These are phyloP conservation scores for Prosapia bicincta DNA, from an alignment of 2,888 invertebrate species.

Conservation along the genomic window DNA sequence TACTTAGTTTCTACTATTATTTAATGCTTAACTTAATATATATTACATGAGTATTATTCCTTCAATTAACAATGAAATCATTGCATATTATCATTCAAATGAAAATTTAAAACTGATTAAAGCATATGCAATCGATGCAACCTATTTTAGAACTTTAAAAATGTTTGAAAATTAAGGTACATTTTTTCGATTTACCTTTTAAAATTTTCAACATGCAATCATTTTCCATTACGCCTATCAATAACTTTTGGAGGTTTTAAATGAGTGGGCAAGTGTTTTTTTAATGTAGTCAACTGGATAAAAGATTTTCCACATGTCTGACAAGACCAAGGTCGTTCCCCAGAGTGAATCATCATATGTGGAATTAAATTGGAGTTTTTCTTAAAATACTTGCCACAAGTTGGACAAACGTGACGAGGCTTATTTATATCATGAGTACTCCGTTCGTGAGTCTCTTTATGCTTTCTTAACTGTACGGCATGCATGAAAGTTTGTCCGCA, in stretches of 20 bases:
- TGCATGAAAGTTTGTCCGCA: background rate
- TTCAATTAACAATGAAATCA: too few species aligned
- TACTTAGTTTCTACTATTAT: too few species aligned
- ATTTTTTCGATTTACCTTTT: too few species aligned
- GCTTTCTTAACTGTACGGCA: background rate
- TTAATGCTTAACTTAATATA: too few species aligned
- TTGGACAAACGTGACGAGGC: background rate
- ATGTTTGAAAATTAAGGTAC: too few species aligned
- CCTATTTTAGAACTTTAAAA: too few species aligned
- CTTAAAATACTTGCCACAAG: background rate
- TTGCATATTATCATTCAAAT: too few species aligned
- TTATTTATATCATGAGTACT: background rate
- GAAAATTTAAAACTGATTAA: too few species aligned
- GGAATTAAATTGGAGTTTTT: background rate
- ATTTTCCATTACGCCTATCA: background rate
- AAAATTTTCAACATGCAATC: too few species aligned
- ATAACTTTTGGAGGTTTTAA: background rate
- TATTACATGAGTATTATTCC: too few species aligned
- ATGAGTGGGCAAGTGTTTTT: background rate
- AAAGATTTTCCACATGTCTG: background rate
- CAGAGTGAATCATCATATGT: background rate
- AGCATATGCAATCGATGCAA: too few species aligned
- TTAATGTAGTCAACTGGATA: background rate
- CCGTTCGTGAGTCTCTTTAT: background rate
- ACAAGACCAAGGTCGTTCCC: background rate